Conservation (phyloP, 2,797 vertebrate species). For the Coendou prehensilis region DNA sequence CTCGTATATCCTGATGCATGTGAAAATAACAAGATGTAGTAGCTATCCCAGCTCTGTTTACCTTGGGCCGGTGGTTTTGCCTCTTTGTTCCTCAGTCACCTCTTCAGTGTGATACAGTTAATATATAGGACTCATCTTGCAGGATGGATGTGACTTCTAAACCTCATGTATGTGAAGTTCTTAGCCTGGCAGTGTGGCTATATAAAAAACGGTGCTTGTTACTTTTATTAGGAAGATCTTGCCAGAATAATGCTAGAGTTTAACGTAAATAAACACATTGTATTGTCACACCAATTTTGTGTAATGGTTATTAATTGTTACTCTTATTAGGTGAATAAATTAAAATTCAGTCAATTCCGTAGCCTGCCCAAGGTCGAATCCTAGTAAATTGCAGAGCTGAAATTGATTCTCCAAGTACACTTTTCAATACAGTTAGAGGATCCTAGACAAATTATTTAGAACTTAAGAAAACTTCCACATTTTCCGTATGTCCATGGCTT, state of each 20-base stretch:
- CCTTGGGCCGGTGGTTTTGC: background rate
- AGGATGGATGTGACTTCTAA: background rate
- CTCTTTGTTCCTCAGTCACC: background rate
- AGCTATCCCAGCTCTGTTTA: background rate
- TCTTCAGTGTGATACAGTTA: background rate
- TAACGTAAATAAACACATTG: background rate
- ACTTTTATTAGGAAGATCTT: constrained; percentile 6
- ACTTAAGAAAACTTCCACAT: constrained; percentile 37
- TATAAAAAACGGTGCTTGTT: constrained; percentile 5
- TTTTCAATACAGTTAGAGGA: background rate
- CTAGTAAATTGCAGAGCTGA: background rate
- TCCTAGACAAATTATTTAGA: constrained; percentile 35
- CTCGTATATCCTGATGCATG: background rate
- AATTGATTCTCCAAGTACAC: background rate
- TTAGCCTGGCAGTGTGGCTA: background rate
- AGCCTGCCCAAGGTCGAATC: background rate
- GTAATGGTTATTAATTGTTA: constrained; percentile 32
- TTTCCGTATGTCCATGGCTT: background rate
- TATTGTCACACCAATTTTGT: background rate
- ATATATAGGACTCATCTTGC: background rate
- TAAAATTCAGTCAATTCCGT: background rate
- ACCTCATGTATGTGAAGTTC: background rate
- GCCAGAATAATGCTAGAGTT: background rate
- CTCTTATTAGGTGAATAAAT: background rate
- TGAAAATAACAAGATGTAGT: background rate